Evolutionary conservation across 2,797 vertebrate species (phyloP), one percentile per base, ranked within the genome.

Genomic region (Botia almorhae): DNA sequence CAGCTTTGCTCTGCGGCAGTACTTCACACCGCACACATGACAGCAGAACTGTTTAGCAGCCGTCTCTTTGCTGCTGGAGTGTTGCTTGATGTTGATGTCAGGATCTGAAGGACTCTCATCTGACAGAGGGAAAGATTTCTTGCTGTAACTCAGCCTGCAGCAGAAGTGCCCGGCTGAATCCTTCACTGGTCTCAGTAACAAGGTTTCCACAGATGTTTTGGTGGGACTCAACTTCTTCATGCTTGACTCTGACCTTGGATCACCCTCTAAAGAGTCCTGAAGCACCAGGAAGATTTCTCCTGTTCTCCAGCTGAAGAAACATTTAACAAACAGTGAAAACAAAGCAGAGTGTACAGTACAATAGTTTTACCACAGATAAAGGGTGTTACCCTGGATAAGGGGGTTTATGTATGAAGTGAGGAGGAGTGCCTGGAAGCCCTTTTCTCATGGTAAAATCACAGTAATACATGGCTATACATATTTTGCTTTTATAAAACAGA

Each of bases 21-120:
- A 79, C 64, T 79, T 71, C 1, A 29, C 3, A 4, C 76, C 83
- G 29, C 83, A 84, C 1, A 84, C 61, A 0, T 71, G 17, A 60
- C 80, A 84, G 58, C 13, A 1, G 12, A 70, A 10, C 23, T 81
- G 51, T 11, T 36, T 16, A 26, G 0, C 16, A 39, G n/a, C 4
- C 7, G 7, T 50, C 29, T 7, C 53, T 14, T 12, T 36, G 29
- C 6, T 23, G 3, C 14, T 36, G 2, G 8, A 29, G 0, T 3
- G 0, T 8, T 16, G 17, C 17, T 64, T 8, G 0, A 4, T 4
- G 21, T 46, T 33, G 3, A 33, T 2, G 33, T 33, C 19, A n/a
- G 6, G 14, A 19, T 65, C 51, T 48, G 11, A 36, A 36, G 60
- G 23, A 3, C 26, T 64, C 33, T 3, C n/a, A 26, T 58, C 51